These are phyloP conservation scores for Oxycera nigricornis DNA, from an alignment of 2,888 invertebrate species.

Conservation along the genomic window DNA sequence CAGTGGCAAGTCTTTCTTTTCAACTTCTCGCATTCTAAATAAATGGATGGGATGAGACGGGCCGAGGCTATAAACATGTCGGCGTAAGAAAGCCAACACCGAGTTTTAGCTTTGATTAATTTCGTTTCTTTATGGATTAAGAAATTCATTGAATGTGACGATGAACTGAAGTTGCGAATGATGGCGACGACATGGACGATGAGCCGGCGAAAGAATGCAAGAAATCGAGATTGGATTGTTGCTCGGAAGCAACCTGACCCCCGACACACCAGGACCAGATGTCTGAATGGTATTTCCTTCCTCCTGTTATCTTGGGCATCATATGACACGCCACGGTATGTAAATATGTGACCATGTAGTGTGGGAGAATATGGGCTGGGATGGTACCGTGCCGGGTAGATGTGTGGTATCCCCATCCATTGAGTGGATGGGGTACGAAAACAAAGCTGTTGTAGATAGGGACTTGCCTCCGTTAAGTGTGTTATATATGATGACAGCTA, in stretches of 20 bases:
- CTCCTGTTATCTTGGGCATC: conserved; percentile 11
- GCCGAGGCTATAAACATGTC: conserved; percentile 29
- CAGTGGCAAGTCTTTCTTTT: conserved; percentile 1
- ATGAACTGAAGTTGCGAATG: background rate
- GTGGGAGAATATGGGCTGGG: too few species aligned
- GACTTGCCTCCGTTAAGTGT: background rate
- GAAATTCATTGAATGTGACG: conserved; percentile 34
- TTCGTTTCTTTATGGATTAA: conserved; percentile 35
- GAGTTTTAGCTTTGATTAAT: conserved; percentile 34
- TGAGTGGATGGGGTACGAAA: background rate
- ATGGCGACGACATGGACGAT: background rate
- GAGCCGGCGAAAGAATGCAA: background rate
- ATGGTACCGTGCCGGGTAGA: background rate
- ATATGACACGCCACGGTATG: background rate
- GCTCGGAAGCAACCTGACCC: conserved; percentile 32
- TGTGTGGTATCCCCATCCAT: background rate
- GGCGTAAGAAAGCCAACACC: conserved; percentile 35
- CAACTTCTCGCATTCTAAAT: conserved; percentile 2
- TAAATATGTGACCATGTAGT: background rate
- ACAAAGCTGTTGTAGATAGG: background rate
- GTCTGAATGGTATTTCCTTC: conserved; percentile 28
- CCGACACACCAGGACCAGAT: conserved; percentile 35
- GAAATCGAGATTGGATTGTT: conserved; percentile 13
- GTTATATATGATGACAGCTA: conserved; percentile 10
- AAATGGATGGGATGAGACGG: conserved; percentile 9